These are phyloP conservation scores for Oostethus manadensis DNA, from an alignment of 2,113 vertebrate genomes.

Conservation along the genomic window DNA sequence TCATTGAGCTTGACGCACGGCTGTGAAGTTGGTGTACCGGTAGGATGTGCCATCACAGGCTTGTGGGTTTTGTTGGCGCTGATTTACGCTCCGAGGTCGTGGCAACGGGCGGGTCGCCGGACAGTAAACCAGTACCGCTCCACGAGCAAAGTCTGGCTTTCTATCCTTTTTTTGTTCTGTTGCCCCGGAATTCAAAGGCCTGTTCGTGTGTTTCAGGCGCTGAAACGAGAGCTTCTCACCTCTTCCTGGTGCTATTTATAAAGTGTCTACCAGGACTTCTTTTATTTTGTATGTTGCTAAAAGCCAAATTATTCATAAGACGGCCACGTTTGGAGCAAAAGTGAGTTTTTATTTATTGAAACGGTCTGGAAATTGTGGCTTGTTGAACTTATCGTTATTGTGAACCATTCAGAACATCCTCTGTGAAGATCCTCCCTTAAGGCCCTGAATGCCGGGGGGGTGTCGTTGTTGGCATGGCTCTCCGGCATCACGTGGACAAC, in stretches of 20 bases:
- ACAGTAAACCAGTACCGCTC: too few species aligned
- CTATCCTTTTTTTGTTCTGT: conserved; percentile 45
- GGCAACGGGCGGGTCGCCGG: conserved; percentile 18
- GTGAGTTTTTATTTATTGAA: not conserved
- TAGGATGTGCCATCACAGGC: not conserved
- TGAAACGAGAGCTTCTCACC: too few species aligned
- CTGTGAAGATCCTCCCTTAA: too few species aligned
- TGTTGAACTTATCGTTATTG: too few species aligned
- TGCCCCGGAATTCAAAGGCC: conserved; percentile 22
- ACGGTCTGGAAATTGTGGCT: not conserved
- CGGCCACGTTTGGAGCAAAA: not conserved
- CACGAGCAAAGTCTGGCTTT: too few species aligned
- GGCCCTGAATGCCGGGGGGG: too few species aligned
- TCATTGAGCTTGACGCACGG: too few species aligned
- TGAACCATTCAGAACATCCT: too few species aligned
- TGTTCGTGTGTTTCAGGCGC: conserved; percentile 11
- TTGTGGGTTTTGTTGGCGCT: conserved; percentile 4
- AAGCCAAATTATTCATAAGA: not conserved
- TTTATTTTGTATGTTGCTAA: not conserved
- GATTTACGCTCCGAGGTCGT: conserved; percentile 34
- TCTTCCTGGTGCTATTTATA: not conserved
- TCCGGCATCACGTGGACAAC: too few species aligned
- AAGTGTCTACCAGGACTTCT: not conserved
- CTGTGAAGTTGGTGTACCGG: not conserved
- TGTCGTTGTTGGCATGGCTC: too few species aligned